Conservation (phyloP, 2,113 vertebrate genomes). For the Aix galericulata region DNA sequence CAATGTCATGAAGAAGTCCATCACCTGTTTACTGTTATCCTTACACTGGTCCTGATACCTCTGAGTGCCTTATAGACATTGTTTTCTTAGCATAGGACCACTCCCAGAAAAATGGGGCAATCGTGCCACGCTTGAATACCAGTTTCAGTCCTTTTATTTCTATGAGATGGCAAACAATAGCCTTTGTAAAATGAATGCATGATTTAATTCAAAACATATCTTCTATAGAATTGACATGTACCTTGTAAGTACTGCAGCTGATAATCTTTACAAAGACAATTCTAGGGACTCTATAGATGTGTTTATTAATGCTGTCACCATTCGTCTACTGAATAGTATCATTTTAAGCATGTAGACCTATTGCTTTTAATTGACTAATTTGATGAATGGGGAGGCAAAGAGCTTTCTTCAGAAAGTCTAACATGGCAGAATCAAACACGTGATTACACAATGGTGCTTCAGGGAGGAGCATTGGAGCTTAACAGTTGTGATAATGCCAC, state of each 20-base stretch:
- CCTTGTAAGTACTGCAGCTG: neutral
- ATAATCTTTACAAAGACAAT: neutral
- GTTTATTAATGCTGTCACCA: neutral
- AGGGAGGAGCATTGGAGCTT: conserved; percentile 21
- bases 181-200: neutral
- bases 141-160: conserved; percentile 6
- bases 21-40: neutral
- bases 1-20: neutral
- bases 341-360: neutral
- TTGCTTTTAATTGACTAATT: neutral
- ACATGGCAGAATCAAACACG: neutral
- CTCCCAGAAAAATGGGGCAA: neutral
- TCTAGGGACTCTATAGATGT: neutral
- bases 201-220: neutral
- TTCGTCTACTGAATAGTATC: neutral
- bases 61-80: neutral
- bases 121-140: neutral
- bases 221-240: neutral
- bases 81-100: neutral
- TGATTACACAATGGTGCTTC: conserved; percentile 7
- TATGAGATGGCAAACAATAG: neutral
- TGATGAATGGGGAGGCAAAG: neutral
- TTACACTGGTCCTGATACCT: neutral
- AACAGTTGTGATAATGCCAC: neutral
- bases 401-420: neutral